Evolutionary conservation across 1,140 invertebrate species (phyloP).

Genomic region (Pseudomyrmex sp.): DNA sequence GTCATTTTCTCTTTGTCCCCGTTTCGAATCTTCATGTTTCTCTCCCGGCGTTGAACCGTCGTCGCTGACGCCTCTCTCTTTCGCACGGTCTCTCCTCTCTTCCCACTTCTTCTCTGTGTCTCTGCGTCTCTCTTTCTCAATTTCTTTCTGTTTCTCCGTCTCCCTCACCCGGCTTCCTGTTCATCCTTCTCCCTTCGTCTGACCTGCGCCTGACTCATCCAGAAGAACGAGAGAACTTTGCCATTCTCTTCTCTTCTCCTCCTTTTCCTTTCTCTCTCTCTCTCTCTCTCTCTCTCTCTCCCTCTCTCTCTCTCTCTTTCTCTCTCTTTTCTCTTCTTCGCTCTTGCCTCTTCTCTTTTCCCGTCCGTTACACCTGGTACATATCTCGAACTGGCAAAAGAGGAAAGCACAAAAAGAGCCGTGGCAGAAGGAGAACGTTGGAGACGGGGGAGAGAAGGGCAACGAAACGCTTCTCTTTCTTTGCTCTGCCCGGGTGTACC

Average conservation of each 20-base stretch:
- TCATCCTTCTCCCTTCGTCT: conserved; percentile 59
- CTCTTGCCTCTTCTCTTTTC: conserved; percentile 21
- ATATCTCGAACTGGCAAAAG: conserved; percentile 56
- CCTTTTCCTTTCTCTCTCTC: conserved; percentile 49
- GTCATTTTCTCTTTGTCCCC: conserved; percentile 82
- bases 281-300: conserved; percentile 38
- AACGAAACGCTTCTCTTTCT: conserved; percentile 50
- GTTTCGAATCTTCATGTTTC: conserved; percentile 71
- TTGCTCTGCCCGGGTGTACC: conserved; percentile 17
- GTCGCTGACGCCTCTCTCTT: conserved; percentile 51
- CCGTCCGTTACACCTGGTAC: conserved; percentile 27
- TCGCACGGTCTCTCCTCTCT: conserved; percentile 53
- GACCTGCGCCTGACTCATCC: conserved; percentile 62
- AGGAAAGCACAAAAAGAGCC: conserved; percentile 62
- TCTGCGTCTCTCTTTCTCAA: conserved; percentile 55
- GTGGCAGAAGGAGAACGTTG: conserved; percentile 53
- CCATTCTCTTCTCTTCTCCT: conserved; percentile 64
- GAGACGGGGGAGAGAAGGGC: conserved; percentile 31
- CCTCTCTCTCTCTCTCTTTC: conserved; percentile 45
- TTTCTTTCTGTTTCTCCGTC: conserved; percentile 48
- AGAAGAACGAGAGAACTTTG: conserved; percentile 61
- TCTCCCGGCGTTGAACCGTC: conserved; percentile 54
- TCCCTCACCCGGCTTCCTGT: conserved; percentile 51
- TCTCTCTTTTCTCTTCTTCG: conserved; percentile 37
- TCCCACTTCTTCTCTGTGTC: conserved; percentile 42